Percentiles rank a stretch among this genome's conserved stretches.
Evolutionary conservation across 1,140 invertebrate genomes (phyloP).

Genomic region (Leptinotarsa defecta): DNA sequence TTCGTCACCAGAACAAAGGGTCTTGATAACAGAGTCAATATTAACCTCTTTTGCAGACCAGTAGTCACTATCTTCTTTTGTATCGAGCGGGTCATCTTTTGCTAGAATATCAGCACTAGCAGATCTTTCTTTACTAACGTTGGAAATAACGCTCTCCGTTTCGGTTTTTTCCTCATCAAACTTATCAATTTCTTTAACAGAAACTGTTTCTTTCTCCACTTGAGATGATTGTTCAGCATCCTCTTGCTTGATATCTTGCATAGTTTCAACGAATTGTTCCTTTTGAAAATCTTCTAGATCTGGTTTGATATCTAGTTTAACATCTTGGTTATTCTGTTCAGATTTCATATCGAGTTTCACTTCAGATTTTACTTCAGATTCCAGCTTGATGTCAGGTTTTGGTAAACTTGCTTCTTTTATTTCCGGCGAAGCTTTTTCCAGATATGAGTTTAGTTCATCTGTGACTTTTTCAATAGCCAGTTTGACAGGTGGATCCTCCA

Average conservation of each 20-base stretch:
- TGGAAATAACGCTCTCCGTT: constrained; percentile 45
- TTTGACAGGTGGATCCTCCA: constrained; percentile 37
- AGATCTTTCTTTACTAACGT: constrained; percentile 46
- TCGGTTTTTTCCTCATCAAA: constrained; percentile 49
- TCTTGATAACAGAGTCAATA: constrained; percentile 79
- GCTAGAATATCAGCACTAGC: constrained; percentile 43
- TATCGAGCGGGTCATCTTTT: constrained; percentile 59
- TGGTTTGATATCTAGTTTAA: neutral
- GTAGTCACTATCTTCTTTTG: constrained; percentile 74
- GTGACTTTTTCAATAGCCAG: constrained; percentile 47
- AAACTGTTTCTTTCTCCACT: constrained; percentile 12
- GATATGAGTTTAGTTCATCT: constrained; percentile 49
- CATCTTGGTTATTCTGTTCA: constrained; percentile 29
- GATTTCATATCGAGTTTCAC: constrained; percentile 23
- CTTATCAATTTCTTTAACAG: constrained; percentile 48
- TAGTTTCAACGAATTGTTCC: constrained; percentile 4
- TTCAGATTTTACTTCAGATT: constrained; percentile 20
- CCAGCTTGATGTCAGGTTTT: neutral
- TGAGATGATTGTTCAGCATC: constrained; percentile 33
- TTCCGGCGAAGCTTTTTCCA: constrained; percentile 35
- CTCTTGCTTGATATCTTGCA: constrained; percentile 10
- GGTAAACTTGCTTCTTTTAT: constrained; percentile 31
- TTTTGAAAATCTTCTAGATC: constrained; percentile 15
- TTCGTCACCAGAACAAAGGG: constrained; percentile 61
- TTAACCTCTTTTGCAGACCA: constrained; percentile 79